These are phyloP conservation scores for Chrysoperla carnea DNA, from an alignment of 1,140 invertebrate genomes.

Conservation along the genomic window DNA sequence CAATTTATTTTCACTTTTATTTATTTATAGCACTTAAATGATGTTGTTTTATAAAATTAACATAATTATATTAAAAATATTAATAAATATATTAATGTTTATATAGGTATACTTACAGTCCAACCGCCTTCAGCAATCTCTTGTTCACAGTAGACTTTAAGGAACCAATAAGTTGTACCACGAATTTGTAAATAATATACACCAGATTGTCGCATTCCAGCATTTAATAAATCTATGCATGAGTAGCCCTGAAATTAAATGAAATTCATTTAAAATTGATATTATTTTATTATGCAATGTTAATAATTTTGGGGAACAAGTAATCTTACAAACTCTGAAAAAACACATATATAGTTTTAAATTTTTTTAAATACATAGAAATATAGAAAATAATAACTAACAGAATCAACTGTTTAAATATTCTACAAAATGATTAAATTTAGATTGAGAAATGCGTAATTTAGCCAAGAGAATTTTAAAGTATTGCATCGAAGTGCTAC, in stretches of 20 bases:
- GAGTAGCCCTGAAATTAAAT: conserved; percentile 55
- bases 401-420: too few species aligned
- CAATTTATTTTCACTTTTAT: not conserved
- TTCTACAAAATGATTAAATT: too few species aligned
- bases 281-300: conserved; percentile 6
- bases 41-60: too few species aligned
- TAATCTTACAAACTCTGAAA: not conserved
- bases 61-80: too few species aligned
- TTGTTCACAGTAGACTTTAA: conserved; percentile 84
- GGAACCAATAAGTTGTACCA: conserved; percentile 79
- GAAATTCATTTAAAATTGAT: conserved; percentile 1
- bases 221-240: conserved; percentile 65
- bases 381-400: not conserved
- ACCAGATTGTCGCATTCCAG: conserved; percentile 68
- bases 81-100: conserved; percentile 2
- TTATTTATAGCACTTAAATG: not conserved
- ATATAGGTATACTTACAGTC: conserved; percentile 50
- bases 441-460: too few species aligned
- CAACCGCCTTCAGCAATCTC: conserved; percentile 79
- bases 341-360: too few species aligned
- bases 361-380: not conserved
- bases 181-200: conserved; percentile 78
- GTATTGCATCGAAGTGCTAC: too few species aligned
- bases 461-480: too few species aligned
- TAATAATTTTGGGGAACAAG: conserved; percentile 16